Conservation (phyloP, 2,797 vertebrate species). For the Phyllotis vaccarum region DNA sequence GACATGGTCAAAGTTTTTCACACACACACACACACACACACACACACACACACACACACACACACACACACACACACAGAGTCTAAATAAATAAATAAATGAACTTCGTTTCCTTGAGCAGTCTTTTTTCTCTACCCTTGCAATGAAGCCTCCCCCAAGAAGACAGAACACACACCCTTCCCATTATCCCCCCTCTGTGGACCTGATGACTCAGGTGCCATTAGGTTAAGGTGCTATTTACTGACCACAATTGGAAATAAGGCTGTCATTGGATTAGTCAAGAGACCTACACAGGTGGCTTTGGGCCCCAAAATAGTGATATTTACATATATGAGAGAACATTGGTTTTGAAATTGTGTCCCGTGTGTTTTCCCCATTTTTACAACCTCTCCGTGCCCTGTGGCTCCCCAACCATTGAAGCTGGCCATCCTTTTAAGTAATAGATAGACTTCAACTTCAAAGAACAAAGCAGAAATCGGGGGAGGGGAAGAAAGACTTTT, state of each 20-base stretch:
- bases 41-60: background rate
- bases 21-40: background rate
- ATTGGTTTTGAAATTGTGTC: background rate
- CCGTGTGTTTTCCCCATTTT: background rate
- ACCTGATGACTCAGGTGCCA: background rate
- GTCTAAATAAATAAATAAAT: too few relatives aligned
- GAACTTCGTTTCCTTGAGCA: background rate
- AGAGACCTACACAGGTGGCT: background rate
- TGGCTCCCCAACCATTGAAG: background rate
- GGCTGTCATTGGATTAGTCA: background rate
- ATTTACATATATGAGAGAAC: background rate
- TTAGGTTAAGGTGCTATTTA: background rate
- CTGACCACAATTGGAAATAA: background rate
- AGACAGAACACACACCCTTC: background rate
- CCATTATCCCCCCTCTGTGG: background rate
- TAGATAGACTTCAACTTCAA: constrained; percentile 30
- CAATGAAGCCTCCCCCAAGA: background rate
- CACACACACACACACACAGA: background rate
- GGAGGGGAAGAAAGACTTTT: background rate
- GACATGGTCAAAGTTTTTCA: background rate
- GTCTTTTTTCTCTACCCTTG: background rate
- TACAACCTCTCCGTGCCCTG: background rate
- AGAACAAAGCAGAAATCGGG: constrained; percentile 40
- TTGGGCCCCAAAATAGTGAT: background rate
- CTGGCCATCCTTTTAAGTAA: background rate